Evolutionary conservation across 2,888 invertebrate genomes (phyloP).

Genomic region (Timema podura): DNA sequence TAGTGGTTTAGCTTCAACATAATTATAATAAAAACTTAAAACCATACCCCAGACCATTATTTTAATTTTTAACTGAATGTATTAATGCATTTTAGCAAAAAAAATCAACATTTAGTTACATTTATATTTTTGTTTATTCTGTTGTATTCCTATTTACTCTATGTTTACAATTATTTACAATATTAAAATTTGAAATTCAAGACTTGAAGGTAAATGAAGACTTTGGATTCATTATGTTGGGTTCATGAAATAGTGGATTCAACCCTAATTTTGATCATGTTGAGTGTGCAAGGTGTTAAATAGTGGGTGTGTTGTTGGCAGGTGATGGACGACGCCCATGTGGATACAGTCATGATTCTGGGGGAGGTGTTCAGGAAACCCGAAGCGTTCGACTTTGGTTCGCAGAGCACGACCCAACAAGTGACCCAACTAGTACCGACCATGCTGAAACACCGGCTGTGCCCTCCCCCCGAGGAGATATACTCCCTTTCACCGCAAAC

Average conservation of each 20-base stretch:
- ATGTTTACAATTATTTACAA: no score
- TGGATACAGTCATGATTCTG: constrained; percentile 94
- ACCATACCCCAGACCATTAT: no score
- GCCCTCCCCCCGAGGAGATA: constrained; percentile 97
- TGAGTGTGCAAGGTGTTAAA: not conserved
- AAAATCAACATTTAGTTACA: no score
- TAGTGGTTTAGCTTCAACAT: no score
- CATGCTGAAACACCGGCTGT: constrained; percentile 88
- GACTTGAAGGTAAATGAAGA: no score
- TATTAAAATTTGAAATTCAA: no score
- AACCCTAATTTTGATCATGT: not conserved
- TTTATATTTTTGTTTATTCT: no score
- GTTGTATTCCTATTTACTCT: no score
- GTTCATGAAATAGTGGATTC: not conserved
- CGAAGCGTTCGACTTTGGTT: constrained; percentile 80
- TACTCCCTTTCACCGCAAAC: constrained; percentile 97
- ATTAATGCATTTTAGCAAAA: no score
- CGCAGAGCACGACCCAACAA: constrained; percentile 72
- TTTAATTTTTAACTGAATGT: no score
- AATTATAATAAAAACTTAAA: no score
- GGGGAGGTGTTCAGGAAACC: constrained; percentile 84
- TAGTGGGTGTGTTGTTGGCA: constrained; percentile 35
- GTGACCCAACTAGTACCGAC: constrained; percentile 87
- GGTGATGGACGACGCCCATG: constrained; percentile 93
- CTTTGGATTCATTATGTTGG: no score